These are phyloP conservation scores for Sanderia malayensis DNA, from an alignment of 30 jellyfish, hydroid and myxozoan species.

Conservation along the genomic window DNA sequence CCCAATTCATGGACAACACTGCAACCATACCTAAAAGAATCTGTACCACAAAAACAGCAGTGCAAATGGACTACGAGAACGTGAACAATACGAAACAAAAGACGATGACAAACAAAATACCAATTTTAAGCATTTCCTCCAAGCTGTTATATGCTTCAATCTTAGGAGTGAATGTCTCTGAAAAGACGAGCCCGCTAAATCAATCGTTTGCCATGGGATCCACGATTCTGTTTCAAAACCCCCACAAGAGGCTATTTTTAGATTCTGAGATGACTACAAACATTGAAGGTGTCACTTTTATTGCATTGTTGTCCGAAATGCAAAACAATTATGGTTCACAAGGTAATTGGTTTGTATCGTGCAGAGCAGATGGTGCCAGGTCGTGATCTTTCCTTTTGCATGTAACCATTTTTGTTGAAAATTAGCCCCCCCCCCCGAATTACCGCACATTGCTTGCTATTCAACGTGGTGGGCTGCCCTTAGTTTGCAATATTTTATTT, in stretches of 20 bases:
- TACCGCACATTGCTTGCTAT: no score
- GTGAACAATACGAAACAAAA: not conserved
- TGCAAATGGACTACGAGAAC: not conserved
- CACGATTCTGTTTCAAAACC: not conserved
- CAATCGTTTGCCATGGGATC: not conserved
- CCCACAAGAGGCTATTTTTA: not conserved
- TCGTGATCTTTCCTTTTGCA: no score
- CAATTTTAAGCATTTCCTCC: not conserved
- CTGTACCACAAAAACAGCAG: no score
- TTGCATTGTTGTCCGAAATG: not conserved
- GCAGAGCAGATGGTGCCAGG: no score
- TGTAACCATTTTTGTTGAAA: no score
- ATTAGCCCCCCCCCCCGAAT: no score
- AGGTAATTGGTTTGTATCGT: conserved; percentile 4
- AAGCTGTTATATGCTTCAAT: not conserved
- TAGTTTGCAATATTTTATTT: not conserved
- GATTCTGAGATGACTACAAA: not conserved
- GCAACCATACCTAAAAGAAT: no score
- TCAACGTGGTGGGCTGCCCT: not conserved
- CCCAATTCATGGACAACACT: no score
- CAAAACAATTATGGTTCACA: not conserved
- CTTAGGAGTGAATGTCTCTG: not conserved
- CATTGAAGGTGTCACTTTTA: not conserved
- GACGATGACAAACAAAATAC: not conserved
- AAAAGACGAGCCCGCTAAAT: not conserved